Conservation (phyloP, 2,113 vertebrate genomes). For the Ochotona curzoniae region DNA sequence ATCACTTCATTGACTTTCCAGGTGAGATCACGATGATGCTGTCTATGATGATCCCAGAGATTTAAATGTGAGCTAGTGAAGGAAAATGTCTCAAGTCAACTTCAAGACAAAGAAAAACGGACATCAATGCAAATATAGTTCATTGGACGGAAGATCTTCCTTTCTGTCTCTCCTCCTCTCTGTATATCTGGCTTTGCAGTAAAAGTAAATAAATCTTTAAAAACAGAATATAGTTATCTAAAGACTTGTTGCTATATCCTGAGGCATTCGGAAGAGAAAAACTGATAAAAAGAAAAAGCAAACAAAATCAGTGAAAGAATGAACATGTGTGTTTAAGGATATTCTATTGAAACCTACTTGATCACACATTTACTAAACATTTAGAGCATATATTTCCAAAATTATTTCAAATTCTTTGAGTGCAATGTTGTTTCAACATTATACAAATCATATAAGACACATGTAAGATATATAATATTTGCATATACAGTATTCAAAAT, state of each 20-base stretch:
- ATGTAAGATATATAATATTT: not conserved
- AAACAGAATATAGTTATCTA: not conserved
- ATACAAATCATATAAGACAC: slow-evolving; percentile 28
- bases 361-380: too few relatives aligned
- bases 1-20: not conserved
- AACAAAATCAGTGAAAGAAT: not conserved
- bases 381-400: not conserved
- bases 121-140: not conserved
- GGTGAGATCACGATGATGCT: not conserved
- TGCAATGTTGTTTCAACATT: not conserved
- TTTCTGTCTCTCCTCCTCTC: too few relatives aligned
- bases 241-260: slow-evolving; percentile 30
- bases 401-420: slow-evolving; percentile 17
- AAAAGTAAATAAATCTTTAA: not conserved
- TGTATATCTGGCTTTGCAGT: too few relatives aligned
- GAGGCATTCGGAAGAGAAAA: not conserved
- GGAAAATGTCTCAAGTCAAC: not conserved
- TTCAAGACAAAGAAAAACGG: not conserved
- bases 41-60: not conserved
- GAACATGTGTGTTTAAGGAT: not conserved
- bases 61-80: not conserved
- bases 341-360: not conserved
- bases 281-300: not conserved
- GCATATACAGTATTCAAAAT: not conserved
- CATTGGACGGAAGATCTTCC: too few relatives aligned